These are phyloP conservation scores for Drosophila phalerata DNA, from an alignment of 2,888 invertebrate genomes.

Conservation along the genomic window DNA sequence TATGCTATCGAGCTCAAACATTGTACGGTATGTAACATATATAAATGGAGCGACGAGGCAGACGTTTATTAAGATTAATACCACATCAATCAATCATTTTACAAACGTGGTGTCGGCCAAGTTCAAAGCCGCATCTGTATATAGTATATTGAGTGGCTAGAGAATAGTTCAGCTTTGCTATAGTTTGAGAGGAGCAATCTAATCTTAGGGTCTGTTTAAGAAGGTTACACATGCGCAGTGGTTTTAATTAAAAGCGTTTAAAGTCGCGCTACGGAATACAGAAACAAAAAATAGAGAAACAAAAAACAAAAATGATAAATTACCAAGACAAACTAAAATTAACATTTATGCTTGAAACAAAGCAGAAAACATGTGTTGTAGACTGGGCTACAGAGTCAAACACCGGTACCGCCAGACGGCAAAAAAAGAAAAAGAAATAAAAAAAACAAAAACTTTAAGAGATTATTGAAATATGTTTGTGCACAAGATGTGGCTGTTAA, in stretches of 20 bases:
- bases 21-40: constrained; percentile 48
- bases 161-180: constrained; percentile 34
- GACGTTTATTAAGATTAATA: constrained; percentile 83
- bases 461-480: constrained; percentile 62
- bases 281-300: constrained; percentile 30
- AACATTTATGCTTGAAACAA: constrained; percentile 70
- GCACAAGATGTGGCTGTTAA: constrained; percentile 66
- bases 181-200: constrained; percentile 18
- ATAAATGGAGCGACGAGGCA: constrained; percentile 46
- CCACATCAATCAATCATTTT: constrained; percentile 85
- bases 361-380: constrained; percentile 55
- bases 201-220: constrained; percentile 60
- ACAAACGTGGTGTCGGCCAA: constrained; percentile 83
- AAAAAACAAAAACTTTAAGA: constrained; percentile 27
- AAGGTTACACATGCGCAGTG: constrained; percentile 83
- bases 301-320: constrained; percentile 77
- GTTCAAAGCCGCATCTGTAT: constrained; percentile 76
- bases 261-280: constrained; percentile 55
- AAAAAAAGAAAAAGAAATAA: constrained; percentile 16
- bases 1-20: constrained; percentile 7
- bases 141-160: constrained; percentile 13
- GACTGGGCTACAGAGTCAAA: constrained; percentile 17
- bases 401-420: constrained; percentile 12
- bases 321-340: constrained; percentile 77
- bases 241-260: constrained; percentile 83